Evolutionary conservation across 2,113 vertebrate species (phyloP).

Genomic region (Mormyrus iriodes): DNA sequence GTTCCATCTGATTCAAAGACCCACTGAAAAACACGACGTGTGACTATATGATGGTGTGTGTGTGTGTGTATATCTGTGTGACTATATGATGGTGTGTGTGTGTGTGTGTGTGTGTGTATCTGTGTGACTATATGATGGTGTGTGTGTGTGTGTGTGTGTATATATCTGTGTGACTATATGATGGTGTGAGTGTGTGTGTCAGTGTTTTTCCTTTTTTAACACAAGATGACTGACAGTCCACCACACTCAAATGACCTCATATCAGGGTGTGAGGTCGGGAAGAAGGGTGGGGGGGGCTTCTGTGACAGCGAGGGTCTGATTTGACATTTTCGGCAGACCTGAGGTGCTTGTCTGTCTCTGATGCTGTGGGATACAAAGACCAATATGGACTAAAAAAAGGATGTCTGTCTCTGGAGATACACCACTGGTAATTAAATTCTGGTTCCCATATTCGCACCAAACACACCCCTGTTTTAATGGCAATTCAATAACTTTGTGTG

Average conservation of each 20-base stretch:
- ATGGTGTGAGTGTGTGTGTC: not conserved
- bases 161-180: no score
- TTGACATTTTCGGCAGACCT: not conserved
- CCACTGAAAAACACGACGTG: not conserved
- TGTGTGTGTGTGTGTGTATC: not conserved
- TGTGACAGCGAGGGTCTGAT: not conserved
- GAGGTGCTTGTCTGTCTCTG: not conserved
- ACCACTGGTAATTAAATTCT: not conserved
- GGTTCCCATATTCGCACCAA: not conserved
- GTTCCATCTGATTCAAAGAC: conserved; percentile 2
- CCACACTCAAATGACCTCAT: not conserved
- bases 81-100: no score
- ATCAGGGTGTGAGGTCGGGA: not conserved
- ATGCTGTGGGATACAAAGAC: not conserved
- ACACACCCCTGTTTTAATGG: not conserved
- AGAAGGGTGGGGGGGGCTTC: not conserved
- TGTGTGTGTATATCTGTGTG: not conserved
- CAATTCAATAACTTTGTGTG: not conserved
- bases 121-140: not conserved
- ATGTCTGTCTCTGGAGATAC: not conserved
- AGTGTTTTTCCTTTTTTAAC: not conserved
- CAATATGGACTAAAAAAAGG: not conserved
- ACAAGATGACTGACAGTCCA: not conserved
- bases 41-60: not conserved
- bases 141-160: no score